phyloP scores from a whole-genome alignment of 2,113 vertebrate genomes.

The Dromaius novaehollandiae region DNA sequence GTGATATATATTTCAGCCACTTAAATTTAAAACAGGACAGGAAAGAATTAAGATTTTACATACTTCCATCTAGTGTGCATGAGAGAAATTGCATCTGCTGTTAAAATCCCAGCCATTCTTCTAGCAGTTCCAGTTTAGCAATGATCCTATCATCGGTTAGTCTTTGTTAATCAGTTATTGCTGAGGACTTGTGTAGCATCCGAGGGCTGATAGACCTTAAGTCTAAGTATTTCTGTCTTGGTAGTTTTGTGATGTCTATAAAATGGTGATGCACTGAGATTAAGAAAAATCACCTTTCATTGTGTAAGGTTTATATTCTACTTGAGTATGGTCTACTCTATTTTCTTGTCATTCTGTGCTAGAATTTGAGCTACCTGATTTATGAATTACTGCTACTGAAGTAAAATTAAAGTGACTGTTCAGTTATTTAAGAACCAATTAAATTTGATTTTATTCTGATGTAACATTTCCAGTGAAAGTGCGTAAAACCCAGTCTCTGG shows the following conservation, averaged over 20 bases:
- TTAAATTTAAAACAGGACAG: not conserved
- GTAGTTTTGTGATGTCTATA: not conserved
- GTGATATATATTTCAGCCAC: not conserved
- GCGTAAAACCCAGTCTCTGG: not conserved
- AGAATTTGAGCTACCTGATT: conserved; percentile 31
- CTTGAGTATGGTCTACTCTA: conserved; percentile 42
- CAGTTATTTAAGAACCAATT: conserved; percentile 66
- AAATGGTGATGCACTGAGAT: not conserved
- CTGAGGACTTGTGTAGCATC: not conserved
- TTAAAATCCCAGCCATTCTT: not conserved
- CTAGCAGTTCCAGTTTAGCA: not conserved
- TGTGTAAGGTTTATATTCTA: not conserved
- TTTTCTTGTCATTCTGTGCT: conserved; percentile 40
- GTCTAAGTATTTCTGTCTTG: not conserved
- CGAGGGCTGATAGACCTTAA: not conserved
- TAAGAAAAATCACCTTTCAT: conserved; percentile 52
- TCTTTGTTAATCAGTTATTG: not conserved
- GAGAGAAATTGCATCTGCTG: conserved; percentile 43
- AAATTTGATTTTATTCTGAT: conserved; percentile 52
- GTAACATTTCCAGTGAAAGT: conserved; percentile 18
- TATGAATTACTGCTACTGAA: conserved; percentile 51
- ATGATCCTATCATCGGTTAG: not conserved
- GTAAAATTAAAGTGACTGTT: conserved; percentile 63
- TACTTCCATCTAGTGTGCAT: conserved; percentile 63
- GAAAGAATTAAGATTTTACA: conserved; percentile 47